A percentile compares a stretch with the other conserved stretches of the same genome.
Conservation (phyloP, 2,888 invertebrate genomes). For the Napeogenes inachia region DNA sequence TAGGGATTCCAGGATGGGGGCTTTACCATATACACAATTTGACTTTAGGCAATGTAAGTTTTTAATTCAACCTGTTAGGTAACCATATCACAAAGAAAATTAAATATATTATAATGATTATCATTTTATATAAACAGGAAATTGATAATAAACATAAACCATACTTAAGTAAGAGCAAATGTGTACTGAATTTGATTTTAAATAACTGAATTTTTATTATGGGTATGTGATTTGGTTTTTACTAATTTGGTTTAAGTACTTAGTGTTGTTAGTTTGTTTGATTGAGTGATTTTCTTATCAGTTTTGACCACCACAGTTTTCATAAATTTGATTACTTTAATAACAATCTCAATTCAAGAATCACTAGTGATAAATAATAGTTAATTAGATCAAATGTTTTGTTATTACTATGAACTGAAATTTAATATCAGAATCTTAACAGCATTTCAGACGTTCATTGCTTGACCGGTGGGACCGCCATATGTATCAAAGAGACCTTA, state of each 20-base stretch:
- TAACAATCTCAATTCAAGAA: no score
- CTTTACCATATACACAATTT: constrained; percentile 80
- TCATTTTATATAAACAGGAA: neutral
- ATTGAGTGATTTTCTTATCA: no score
- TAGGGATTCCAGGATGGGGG: constrained; percentile 79
- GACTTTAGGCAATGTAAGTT: constrained; percentile 80
- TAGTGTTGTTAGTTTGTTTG: neutral
- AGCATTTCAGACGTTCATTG: constrained; percentile 78
- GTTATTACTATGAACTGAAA: no score
- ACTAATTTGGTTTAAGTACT: neutral
- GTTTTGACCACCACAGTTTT: no score
- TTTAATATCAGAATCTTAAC: neutral
- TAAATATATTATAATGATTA: neutral
- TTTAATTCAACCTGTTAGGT: constrained; percentile 56
- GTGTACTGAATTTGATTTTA: neutral
- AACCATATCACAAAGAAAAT: constrained; percentile 37
- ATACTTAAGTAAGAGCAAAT: neutral
- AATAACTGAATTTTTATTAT: neutral
- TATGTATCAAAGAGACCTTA: constrained; percentile 79
- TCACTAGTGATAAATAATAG: no score
- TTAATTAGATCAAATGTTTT: no score
- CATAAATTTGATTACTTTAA: no score
- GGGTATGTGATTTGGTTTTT: neutral
- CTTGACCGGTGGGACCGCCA: constrained; percentile 70
- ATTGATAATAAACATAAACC: neutral